These are phyloP conservation scores for Phalera bucephala DNA, from an alignment of 2,888 invertebrate genomes.

Conservation along the genomic window DNA sequence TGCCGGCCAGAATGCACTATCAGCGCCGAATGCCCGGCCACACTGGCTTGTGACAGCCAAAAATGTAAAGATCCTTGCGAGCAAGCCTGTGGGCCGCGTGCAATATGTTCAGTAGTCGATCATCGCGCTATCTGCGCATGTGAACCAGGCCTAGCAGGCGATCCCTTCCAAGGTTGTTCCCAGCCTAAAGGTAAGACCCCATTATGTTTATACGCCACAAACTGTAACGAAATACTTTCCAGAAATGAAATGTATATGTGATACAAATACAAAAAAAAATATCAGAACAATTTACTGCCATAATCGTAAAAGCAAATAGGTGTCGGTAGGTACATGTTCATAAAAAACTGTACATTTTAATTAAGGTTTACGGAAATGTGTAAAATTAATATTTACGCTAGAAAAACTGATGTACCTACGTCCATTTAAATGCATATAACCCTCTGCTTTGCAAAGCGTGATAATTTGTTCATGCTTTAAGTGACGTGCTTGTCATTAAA, in stretches of 20 bases:
- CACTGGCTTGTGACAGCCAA: conserved; percentile 85
- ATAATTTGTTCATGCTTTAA: conserved; percentile 64
- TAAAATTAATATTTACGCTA: conserved; percentile 28
- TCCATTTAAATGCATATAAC: conserved; percentile 59
- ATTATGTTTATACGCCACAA: conserved; percentile 6
- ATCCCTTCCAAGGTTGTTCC: conserved; percentile 84
- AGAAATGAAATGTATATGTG: conserved; percentile 4
- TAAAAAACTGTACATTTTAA: conserved; percentile 17
- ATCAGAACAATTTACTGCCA: no score
- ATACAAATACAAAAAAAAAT: neutral
- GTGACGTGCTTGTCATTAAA: conserved; percentile 61
- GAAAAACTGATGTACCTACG: conserved; percentile 21
- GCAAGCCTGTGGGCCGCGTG: conserved; percentile 84
- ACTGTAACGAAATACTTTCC: conserved; percentile 14
- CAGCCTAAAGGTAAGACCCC: conserved; percentile 60
- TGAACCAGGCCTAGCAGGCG: conserved; percentile 83
- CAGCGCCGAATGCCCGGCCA: conserved; percentile 86
- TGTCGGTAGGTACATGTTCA: conserved; percentile 27
- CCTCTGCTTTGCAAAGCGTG: conserved; percentile 78
- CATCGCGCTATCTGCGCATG: conserved; percentile 87
- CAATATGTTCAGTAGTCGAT: conserved; percentile 84
- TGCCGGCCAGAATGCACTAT: conserved; percentile 88
- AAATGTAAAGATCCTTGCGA: conserved; percentile 86
- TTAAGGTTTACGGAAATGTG: conserved; percentile 30
- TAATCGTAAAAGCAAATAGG: conserved; percentile 1